Conservation (phyloP, 2,888 invertebrate species). For the Folsomia candida region DNA sequence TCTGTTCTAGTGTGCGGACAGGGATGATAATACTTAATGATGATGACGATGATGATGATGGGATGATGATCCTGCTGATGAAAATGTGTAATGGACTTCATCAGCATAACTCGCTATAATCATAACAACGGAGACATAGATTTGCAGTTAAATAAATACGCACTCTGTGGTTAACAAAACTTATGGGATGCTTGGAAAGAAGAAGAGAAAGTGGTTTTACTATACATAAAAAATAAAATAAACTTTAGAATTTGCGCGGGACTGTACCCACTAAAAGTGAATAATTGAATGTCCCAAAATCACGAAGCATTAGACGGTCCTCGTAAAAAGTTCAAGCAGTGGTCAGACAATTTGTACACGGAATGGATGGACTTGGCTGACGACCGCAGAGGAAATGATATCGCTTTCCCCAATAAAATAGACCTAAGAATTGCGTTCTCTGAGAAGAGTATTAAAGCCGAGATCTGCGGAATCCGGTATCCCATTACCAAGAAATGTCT, state of each 20-base stretch:
- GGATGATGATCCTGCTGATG: neutral
- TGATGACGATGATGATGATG: constrained; percentile 6
- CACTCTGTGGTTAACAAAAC: too few species aligned
- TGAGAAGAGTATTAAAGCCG: constrained; percentile 3
- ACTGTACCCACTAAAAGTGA: too few species aligned
- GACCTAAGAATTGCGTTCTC: neutral
- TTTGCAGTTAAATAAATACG: neutral
- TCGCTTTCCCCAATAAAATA: neutral
- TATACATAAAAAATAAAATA: too few species aligned
- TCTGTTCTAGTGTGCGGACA: neutral
- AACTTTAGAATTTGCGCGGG: neutral
- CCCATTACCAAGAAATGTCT: neutral
- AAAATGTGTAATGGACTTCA: neutral
- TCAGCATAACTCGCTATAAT: neutral
- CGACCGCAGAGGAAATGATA: neutral
- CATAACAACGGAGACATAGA: neutral
- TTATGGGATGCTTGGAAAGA: too few species aligned
- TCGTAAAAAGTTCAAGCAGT: neutral
- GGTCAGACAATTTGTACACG: neutral
- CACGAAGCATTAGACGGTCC: neutral
- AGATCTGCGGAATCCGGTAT: neutral
- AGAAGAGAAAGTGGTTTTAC: too few species aligned
- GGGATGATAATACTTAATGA: neutral
- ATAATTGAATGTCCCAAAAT: neutral
- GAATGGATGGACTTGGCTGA: neutral